Base-by-base conservation (phyloP, 2,888 invertebrate species). In the Saturnia japonica region DNA sequence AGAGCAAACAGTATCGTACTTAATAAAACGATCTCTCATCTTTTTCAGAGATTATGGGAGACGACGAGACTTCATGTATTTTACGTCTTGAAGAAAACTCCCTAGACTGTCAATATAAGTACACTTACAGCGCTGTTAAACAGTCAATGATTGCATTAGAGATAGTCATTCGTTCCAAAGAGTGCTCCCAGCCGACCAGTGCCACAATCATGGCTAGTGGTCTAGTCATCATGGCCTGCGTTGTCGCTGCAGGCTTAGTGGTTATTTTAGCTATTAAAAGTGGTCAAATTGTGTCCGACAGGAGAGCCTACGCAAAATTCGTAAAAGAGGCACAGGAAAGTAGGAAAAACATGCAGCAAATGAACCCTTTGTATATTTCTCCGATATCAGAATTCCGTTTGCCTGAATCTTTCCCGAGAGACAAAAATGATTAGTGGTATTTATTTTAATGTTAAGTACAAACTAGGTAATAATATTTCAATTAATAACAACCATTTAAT, bases 321-420 rank as follows among this genome's bases (percentile, higher is more conserved):
- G 76, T 87, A 9, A 84, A 90, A 51, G 93, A 94, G 77, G 91
- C 94, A 0, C 82, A 91, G 71, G 89, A 88, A 70, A 91, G 92
- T 68, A 86, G 88, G 70, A 84, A 88, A 64, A 79, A 89, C 64
- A 87, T 89, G 85, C 90, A 90, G 71, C 88, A 91, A 68, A 77
- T 94, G 72, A 96, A 96, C 82, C 96, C 96, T 0, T 79, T 96
- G 72, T 96, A 96, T 76, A 94, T 92, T 75, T 94, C 95, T n/a
- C 95, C 96, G 1, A 91, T 95, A 22, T 91, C 93, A 0, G 87
- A 89, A 70, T 96, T 95, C 76, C 86, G 86, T 73, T 91, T 96
- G 72, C 96, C 96, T 16, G 89, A 93, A 54, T 84, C 89, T 2
- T 94, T 86, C 80, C 91, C 91, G 34, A 89, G 93, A 70, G 93